Base-by-base conservation (phyloP, 2,113 vertebrate species). In the Symphodus melops region DNA sequence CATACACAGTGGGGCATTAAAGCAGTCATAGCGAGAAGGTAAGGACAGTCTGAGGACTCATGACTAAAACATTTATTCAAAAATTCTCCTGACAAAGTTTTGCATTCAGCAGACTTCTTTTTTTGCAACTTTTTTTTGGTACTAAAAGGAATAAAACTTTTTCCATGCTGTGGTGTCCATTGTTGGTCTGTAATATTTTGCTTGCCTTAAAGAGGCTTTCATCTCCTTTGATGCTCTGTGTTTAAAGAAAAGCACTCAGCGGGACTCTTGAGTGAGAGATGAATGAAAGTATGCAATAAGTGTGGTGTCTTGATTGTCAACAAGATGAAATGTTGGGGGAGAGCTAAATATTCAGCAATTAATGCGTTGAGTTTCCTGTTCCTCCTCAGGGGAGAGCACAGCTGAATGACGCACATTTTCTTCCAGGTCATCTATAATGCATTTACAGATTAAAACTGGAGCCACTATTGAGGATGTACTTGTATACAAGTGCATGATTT, bases 361-460 rank as follows among this genome's bases (percentile, higher is more conserved):
- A 61, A 52, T n/a, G 63, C 12, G 13, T 23, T 9, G 17, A 71
- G 13, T 39, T n/a, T 37, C 46, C 37, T 33, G 17, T 10, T 61
- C 63, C 25, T 44, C 65, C 86, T 71, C 23, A n/a, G 21, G 66
- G 65, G 68, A 76, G n/a, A 23, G 57, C 44, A 33, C 58, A 54
- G 63, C 51, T 61, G 55, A 86, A 78, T 52, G 13, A 59, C 7
- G 62, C 62, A 57, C 46, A 75, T 66, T 62, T 23, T 61, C 66
- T 57, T 68, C 54, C 33, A 21, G 58, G 33, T 23, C 68, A 83
- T 83, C 63, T 70, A 79, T 84, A 76, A 88, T 81, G 72, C 68
- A 88, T 75, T 61, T 67, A 54, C 28, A 4, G 73, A 84, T 76
- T 70, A 60, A 13, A 52, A 69, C 64, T 39, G 42, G 28, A 72